Evolutionary conservation across 1,140 invertebrate species (phyloP).

Genomic region (Drosophila nigromelanica): DNA sequence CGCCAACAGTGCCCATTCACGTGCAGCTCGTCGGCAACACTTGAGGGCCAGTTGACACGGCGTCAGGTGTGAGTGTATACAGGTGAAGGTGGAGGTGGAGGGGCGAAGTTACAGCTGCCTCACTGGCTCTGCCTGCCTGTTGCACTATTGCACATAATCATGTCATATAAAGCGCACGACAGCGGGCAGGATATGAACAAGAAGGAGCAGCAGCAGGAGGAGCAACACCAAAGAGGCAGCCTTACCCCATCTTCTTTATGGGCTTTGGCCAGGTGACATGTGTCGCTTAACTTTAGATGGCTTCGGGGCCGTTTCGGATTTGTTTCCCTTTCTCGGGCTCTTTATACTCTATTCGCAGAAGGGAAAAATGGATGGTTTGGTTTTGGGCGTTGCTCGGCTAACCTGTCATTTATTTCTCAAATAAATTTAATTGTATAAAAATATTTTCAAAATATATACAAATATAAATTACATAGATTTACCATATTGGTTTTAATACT

Average conservation of each 20-base stretch:
- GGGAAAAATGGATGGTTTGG: neutral
- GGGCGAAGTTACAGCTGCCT: neutral
- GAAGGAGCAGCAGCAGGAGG: neutral
- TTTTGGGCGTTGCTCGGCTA: too few relatives aligned
- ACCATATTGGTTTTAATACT: too few relatives aligned
- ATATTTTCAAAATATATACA: too few relatives aligned
- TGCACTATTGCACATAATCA: slow-evolving; percentile 79
- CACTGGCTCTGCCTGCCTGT: slow-evolving; percentile 49
- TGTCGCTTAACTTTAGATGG: slow-evolving; percentile 78
- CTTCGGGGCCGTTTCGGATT: slow-evolving; percentile 32
- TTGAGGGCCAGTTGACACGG: slow-evolving; percentile 67
- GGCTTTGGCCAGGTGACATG: slow-evolving; percentile 60
- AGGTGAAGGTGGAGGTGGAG: slow-evolving; percentile 13
- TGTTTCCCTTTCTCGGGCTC: slow-evolving; percentile 26
- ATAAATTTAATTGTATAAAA: too few relatives aligned
- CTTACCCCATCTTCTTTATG: slow-evolving; percentile 23
- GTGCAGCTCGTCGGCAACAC: slow-evolving; percentile 37
- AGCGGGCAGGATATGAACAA: slow-evolving; percentile 64
- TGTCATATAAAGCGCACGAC: slow-evolving; percentile 75
- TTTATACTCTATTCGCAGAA: neutral
- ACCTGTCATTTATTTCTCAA: too few relatives aligned
- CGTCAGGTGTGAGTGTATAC: slow-evolving; percentile 17
- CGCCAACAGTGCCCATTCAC: slow-evolving; percentile 7
- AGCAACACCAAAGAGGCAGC: neutral
- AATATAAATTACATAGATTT: too few relatives aligned